Evolutionary conservation across 2,888 invertebrate genomes (phyloP), one percentile per base, ranked within the genome.

Genomic region (Coleophora flavipennella): DNA sequence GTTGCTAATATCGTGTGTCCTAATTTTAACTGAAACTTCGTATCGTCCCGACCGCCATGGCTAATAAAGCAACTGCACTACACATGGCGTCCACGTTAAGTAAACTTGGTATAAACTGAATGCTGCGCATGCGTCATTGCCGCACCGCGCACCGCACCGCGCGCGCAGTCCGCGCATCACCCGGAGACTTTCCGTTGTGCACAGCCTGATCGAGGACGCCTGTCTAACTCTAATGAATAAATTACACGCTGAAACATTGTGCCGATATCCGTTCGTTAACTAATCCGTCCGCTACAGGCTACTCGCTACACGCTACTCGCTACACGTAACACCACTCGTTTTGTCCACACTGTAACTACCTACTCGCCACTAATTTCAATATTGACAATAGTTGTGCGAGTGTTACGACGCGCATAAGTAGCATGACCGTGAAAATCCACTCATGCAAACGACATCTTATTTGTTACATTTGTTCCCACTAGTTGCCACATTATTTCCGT

Each of bases 181-280:
- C 60, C 68, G 74, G 78, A 75, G 78, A 78, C 70, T 78, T 79
- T 80, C 80, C 77, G 74, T 64, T 72, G 65, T 55, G 59, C 53
- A 50, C 38, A n/a, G 25, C 37, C 64, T 77, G 77, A 80, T 77
- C 77, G 81, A 80, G 80, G 79, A 76, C 81, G 78, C 60, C 70
- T 76, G 79, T 74, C 70, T 79, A 77, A 83, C 81, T 74, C 70
- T 79, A 77, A 83, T 83, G 83, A 81, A 84, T 83, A 84, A 83
- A 83, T 83, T 83, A 83, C 83, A 83, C 78, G 80, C 79, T 79
- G 77, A 78, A 80, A 81, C 78, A 81, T 79, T 83, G 80, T 83
- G 69, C 71, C 74, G 63, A 78, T 73, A 64, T 62, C 65, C 71
- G 73, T 75, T 71, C 77, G 77, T 75, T 79, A 78, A 67, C 68